A percentile compares a stretch with the other conserved stretches of the same genome.
Evolutionary conservation across 2,113 vertebrate species (phyloP).

Genomic region (Marmota flaviventris): DNA sequence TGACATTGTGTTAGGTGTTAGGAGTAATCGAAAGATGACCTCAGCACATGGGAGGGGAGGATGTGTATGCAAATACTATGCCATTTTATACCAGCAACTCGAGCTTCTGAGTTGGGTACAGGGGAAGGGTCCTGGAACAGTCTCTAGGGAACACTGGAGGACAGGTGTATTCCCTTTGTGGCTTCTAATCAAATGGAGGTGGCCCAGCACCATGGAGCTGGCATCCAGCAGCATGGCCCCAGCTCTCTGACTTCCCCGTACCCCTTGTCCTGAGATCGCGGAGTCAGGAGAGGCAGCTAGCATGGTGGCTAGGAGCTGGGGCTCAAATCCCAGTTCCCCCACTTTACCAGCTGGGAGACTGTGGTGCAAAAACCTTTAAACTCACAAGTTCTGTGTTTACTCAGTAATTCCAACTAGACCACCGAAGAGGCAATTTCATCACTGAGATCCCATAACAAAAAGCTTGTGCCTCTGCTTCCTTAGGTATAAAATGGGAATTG

Average conservation of each 20-base stretch:
- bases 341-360: too few relatives aligned
- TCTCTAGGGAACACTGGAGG: background rate
- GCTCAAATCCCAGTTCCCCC: background rate
- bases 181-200: background rate
- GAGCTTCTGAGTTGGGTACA: background rate
- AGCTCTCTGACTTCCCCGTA: background rate
- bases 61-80: background rate
- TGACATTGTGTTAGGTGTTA: background rate
- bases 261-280: background rate
- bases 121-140: background rate
- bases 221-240: background rate
- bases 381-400: constrained; percentile 60
- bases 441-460: constrained; percentile 63
- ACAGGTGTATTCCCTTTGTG: background rate
- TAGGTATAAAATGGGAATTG: background rate
- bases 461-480: background rate
- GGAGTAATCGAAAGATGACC: too few relatives aligned
- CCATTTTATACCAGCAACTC: background rate
- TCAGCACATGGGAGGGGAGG: too few relatives aligned
- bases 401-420: constrained; percentile 34
- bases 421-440: constrained; percentile 60
- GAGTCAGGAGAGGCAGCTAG: background rate
- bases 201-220: background rate
- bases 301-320: background rate
- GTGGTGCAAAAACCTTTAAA: background rate